These are phyloP conservation scores for Drosophila truncata DNA, from an alignment of 1,140 invertebrate species.

Conservation along the genomic window DNA sequence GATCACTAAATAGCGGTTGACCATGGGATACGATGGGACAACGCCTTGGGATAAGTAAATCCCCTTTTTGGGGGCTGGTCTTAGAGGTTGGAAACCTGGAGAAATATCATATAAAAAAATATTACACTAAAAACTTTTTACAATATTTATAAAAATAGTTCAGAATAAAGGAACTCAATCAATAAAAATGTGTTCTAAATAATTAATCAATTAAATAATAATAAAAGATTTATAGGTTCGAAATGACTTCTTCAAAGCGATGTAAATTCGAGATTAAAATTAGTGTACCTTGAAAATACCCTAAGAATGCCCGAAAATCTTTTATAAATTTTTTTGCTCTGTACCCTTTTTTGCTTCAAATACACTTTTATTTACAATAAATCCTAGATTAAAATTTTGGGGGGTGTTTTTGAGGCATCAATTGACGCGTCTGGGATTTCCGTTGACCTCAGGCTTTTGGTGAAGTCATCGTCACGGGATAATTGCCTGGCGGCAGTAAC, in stretches of 20 bases:
- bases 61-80: conserved; percentile 35
- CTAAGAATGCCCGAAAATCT: background rate
- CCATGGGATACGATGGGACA: conserved; percentile 9
- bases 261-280: no score
- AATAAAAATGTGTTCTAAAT: no score
- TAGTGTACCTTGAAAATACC: background rate
- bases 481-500: conserved; percentile 49
- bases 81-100: no score
- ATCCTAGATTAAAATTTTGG: background rate
- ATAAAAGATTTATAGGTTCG: no score
- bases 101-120: background rate
- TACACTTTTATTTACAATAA: background rate
- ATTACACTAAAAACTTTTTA: no score
- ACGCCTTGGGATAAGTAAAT: conserved; percentile 7
- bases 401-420: background rate
- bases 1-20: conserved; percentile 45
- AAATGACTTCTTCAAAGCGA: no score
- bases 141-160: no score
- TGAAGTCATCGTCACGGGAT: conserved; percentile 59
- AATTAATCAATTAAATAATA: no score
- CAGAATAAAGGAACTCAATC: no score
- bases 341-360: background rate
- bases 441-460: conserved; percentile 24
- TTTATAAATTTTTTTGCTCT: background rate
- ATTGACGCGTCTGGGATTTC: conserved; percentile 45